A percentile compares a stretch with the other conserved stretches of the same genome.
Conservation (phyloP, 2,797 vertebrate genomes). For the Cuniculus paca region DNA sequence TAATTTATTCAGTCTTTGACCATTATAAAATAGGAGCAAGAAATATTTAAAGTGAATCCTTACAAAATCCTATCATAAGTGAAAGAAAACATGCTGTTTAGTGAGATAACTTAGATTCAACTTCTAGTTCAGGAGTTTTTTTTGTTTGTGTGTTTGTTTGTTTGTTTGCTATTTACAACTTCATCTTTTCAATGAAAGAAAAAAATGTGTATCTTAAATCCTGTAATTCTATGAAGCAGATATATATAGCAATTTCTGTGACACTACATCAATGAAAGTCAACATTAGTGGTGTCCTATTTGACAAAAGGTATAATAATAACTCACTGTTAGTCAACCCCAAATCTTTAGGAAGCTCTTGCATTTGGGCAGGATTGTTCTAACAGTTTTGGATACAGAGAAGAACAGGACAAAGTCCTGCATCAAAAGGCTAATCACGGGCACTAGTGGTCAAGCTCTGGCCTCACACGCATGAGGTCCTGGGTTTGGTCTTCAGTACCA, state of each 20-base stretch:
- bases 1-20: not conserved
- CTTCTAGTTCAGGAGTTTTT: constrained; percentile 5
- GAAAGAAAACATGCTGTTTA: not conserved
- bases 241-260: not conserved
- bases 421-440: not conserved
- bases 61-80: not conserved
- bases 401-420: not conserved
- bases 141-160: no score
- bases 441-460: no score
- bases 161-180: not conserved
- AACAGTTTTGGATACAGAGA: not conserved
- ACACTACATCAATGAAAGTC: not conserved
- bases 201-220: not conserved
- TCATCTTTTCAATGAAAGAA: not conserved
- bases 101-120: not conserved
- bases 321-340: not conserved
- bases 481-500: not conserved
- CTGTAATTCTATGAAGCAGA: not conserved
- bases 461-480: no score
- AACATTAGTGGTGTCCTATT: not conserved
- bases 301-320: not conserved
- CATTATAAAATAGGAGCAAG: constrained; percentile 47
- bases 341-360: not conserved
- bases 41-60: not conserved
- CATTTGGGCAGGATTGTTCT: not conserved